Percentiles rank a stretch among this genome's conserved stretches.
Conservation (phyloP, 2,888 invertebrate species). For the Lithophane semibrunnea region DNA sequence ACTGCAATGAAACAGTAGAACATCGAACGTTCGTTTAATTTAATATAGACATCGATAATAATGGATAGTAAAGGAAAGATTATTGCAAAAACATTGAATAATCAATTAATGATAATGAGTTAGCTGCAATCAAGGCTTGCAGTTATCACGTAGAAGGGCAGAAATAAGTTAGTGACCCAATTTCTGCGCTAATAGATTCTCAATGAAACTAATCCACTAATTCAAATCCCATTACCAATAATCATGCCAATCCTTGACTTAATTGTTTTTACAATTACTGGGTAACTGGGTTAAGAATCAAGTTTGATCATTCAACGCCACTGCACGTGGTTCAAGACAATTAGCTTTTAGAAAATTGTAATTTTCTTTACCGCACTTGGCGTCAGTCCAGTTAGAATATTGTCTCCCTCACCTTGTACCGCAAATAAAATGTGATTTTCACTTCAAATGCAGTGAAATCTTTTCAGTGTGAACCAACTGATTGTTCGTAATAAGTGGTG, state of each 20-base stretch:
- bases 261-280: slow-evolving; percentile 57
- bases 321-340: slow-evolving; percentile 64
- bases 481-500: slow-evolving; percentile 34
- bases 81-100: not conserved
- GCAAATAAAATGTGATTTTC: slow-evolving; percentile 77
- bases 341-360: slow-evolving; percentile 60
- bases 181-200: not conserved
- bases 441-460: slow-evolving; percentile 59
- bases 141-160: not conserved
- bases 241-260: slow-evolving; percentile 43
- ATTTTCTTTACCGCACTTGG: slow-evolving; percentile 65
- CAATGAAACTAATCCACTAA: slow-evolving; percentile 11
- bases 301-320: slow-evolving; percentile 48
- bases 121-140: not conserved
- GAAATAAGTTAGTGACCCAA: slow-evolving; percentile 17
- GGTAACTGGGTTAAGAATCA: slow-evolving; percentile 68
- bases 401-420: slow-evolving; percentile 82
- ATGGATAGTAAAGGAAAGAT: slow-evolving; percentile 1
- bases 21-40: slow-evolving; percentile 13
- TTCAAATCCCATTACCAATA: slow-evolving; percentile 42
- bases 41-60: slow-evolving; percentile 4
- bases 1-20: slow-evolving; percentile 40
- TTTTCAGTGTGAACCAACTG: slow-evolving; percentile 37
- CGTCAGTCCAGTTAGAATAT: slow-evolving; percentile 78
- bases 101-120: slow-evolving; percentile 10